A percentile compares a stretch with the other conserved stretches of the same genome.
Evolutionary conservation across 2,888 invertebrate genomes (phyloP).

Genomic region (Adela reaumurella): DNA sequence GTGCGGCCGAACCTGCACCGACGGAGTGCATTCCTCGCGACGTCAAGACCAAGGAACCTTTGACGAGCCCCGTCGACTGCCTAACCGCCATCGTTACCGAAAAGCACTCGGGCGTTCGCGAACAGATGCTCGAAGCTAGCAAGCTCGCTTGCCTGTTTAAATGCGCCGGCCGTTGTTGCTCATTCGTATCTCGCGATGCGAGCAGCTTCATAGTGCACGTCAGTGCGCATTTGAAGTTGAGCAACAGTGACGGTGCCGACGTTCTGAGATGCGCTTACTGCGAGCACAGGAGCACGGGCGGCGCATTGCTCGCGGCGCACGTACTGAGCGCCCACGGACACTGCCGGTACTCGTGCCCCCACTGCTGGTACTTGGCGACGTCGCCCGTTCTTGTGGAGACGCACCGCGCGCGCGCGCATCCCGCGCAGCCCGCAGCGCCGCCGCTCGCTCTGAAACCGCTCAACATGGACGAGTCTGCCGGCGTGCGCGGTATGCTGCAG

Average conservation of each 20-base stretch:
- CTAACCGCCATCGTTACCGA: constrained; percentile 31
- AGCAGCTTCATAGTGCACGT: constrained; percentile 36
- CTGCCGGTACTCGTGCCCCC: constrained; percentile 60
- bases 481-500: constrained; percentile 18
- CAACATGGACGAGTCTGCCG: constrained; percentile 11
- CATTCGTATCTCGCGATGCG: constrained; percentile 30
- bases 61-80: constrained; percentile 15
- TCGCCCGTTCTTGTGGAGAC: constrained; percentile 57
- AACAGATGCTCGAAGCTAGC: constrained; percentile 42
- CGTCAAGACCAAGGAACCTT: background rate
- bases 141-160: constrained; percentile 43
- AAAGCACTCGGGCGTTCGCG: constrained; percentile 37
- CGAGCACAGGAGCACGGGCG: constrained; percentile 32
- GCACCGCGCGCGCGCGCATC: constrained; percentile 48
- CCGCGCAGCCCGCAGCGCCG: constrained; percentile 13
- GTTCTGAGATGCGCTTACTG: constrained; percentile 60
- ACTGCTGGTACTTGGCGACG: constrained; percentile 66
- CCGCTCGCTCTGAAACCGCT: constrained; percentile 5
- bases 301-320: constrained; percentile 49
- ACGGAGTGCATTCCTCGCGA: background rate
- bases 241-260: constrained; percentile 23
- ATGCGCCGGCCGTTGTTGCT: constrained; percentile 42
- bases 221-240: constrained; percentile 28
- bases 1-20: background rate
- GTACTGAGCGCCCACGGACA: constrained; percentile 58